A percentile compares a stretch with the other conserved stretches of the same genome.
Conservation (phyloP, 2,113 vertebrate species). For the Sebastes fasciatus region DNA sequence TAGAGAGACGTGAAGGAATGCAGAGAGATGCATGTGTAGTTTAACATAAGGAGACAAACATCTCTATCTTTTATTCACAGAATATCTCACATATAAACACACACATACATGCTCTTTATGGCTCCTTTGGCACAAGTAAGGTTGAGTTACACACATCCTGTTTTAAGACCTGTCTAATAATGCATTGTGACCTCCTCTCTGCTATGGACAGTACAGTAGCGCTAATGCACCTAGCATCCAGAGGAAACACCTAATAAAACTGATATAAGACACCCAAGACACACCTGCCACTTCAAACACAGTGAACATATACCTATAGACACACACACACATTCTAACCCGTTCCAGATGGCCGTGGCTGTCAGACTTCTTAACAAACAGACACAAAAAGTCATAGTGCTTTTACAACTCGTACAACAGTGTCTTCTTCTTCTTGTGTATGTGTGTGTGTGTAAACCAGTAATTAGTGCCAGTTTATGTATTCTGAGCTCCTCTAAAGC, state of each 20-base stretch:
- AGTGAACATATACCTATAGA: constrained; percentile 16
- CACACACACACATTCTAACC: constrained; percentile 51
- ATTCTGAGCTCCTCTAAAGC: constrained; percentile 19
- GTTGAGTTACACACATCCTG: constrained; percentile 43
- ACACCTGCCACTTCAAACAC: constrained; percentile 84
- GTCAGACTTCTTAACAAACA: constrained; percentile 36
- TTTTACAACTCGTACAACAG: constrained; percentile 6
- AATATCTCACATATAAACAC: constrained; percentile 6
- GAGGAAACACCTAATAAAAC: constrained; percentile 79
- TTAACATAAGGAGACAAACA: constrained; percentile 41
- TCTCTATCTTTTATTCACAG: constrained; percentile 24
- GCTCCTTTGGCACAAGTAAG: constrained; percentile 29
- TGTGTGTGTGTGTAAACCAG: constrained; percentile 26
- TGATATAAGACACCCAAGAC: constrained; percentile 72
- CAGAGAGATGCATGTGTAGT: constrained; percentile 12
- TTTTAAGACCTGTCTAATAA: constrained; percentile 29
- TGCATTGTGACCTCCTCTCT: constrained; percentile 27
- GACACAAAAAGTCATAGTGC: constrained; percentile 18
- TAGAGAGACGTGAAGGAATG: constrained; percentile 55
- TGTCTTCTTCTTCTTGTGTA: constrained; percentile 6
- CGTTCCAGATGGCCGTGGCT: constrained; percentile 69
- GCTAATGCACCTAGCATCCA: neutral
- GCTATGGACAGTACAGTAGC: constrained; percentile 43
- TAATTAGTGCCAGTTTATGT: constrained; percentile 37
- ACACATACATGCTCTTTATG: constrained; percentile 31